Evolutionary conservation across 2,888 invertebrate genomes (phyloP), one percentile per base, ranked within the genome.

Genomic region (Lepetodrilus schrolli): DNA sequence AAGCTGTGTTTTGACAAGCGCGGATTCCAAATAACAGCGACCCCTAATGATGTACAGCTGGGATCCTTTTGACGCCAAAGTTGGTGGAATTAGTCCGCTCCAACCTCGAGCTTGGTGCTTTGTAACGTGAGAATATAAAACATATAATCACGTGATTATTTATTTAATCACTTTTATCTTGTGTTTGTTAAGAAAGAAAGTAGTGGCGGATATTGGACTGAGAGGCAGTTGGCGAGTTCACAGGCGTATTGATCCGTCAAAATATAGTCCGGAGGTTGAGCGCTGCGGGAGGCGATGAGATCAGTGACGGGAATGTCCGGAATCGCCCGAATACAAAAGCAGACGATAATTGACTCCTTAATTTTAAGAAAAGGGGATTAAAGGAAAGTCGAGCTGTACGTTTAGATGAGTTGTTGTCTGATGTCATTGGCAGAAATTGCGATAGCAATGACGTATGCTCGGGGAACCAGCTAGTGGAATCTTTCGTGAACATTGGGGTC

Each of bases 71-170:
- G 7, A 4, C n/a, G n/a, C n/a, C n/a, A n/a, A n/a, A n/a, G n/a
- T n/a, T n/a, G n/a, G n/a, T n/a, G n/a, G n/a, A n/a, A n/a, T n/a
- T n/a, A n/a, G n/a, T n/a, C n/a, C n/a, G n/a, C n/a, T n/a, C n/a
- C n/a, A n/a, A n/a, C n/a, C n/a, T n/a, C n/a, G n/a, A n/a, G 43
- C 4, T 17, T 43, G 43, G 43, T n/a, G n/a, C n/a, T 43, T 43
- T 43, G 43, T 43, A 43, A 43, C 43, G 43, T 1, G 34, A 13
- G 30, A 3, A 17, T 30, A 30, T 58, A 58, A 58, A 58, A 58
- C 58, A 58, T 34, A 58, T 58, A 58, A 58, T 58, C 58, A 58
- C 13, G 58, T 26, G 30, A 58, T 58, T 58, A 58, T 58, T 58
- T 58, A 58, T 58, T 58, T 30, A 58, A 58, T 30, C 21, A 13